Percentiles rank a stretch among this genome's conserved stretches.
Evolutionary conservation across 2,113 vertebrate genomes (phyloP).

Genomic region (Entomyzon cyanotis): DNA sequence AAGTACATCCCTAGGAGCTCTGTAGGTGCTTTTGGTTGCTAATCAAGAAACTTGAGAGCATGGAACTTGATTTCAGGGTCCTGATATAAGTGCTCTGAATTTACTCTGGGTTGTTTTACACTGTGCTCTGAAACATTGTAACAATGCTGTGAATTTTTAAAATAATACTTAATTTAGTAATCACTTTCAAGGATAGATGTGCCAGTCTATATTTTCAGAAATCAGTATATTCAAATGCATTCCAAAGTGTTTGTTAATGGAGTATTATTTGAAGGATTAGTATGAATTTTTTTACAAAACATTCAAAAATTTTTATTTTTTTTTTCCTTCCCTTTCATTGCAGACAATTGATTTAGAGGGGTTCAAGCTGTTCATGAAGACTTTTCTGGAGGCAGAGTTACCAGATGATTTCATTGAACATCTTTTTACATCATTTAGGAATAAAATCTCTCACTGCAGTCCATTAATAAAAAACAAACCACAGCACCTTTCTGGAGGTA

Average conservation of each 20-base stretch:
- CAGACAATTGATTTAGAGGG: constrained; percentile 94
- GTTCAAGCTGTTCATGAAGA: constrained; percentile 96
- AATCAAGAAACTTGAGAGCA: background rate
- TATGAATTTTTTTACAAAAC: background rate
- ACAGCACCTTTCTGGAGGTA: constrained; percentile 76
- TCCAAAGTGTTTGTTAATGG: background rate
- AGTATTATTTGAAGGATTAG: background rate
- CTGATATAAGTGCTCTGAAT: background rate
- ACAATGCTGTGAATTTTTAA: background rate
- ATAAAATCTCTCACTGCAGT: constrained; percentile 83
- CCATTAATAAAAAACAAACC: constrained; percentile 83
- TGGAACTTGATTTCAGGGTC: background rate
- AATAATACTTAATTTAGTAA: background rate
- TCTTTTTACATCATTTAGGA: constrained; percentile 93
- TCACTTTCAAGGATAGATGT: background rate
- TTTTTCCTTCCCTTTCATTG: background rate
- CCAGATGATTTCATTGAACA: constrained; percentile 89
- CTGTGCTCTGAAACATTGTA: background rate
- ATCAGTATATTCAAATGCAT: background rate
- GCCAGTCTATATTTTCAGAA: background rate
- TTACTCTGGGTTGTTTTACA: background rate
- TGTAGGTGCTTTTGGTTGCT: background rate
- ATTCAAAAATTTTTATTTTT: background rate
- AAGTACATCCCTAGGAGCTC: background rate
- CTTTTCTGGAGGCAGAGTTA: constrained; percentile 91